Percentiles rank a stretch among this genome's conserved stretches.
phyloP scores from a whole-genome alignment of 2,888 invertebrate species.

The Sarcophaga variegata region DNA sequence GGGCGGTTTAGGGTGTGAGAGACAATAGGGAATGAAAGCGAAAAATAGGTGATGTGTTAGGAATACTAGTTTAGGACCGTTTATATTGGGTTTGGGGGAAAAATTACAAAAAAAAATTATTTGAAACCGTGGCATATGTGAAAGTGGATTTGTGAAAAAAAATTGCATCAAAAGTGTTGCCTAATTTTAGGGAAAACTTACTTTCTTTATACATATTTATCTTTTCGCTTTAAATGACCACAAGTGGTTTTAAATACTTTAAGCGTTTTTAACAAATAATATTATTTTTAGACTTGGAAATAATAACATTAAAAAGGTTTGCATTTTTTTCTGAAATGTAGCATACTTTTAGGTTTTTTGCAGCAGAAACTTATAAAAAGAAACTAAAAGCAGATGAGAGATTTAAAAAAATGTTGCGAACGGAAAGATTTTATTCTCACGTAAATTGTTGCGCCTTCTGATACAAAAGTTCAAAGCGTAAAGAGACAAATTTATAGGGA shows the following conservation, averaged over 20 bases:
- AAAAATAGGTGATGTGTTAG: not conserved
- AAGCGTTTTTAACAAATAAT: not conserved
- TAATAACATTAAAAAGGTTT: not conserved
- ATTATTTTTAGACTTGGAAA: not conserved
- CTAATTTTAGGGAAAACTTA: not conserved
- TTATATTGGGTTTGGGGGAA: too few relatives aligned
- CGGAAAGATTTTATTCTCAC: too few relatives aligned
- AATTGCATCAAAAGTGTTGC: not conserved
- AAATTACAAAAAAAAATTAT: not conserved
- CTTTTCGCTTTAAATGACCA: not conserved
- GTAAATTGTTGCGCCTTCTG: too few relatives aligned
- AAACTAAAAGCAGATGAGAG: too few relatives aligned
- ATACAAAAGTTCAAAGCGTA: too few relatives aligned
- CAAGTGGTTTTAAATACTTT: not conserved
- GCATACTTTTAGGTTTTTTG: too few relatives aligned
- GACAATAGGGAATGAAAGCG: not conserved
- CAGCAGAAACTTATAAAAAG: too few relatives aligned
- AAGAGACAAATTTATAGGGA: too few relatives aligned
- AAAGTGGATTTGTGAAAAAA: not conserved
- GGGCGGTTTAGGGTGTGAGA: conserved; percentile 43
- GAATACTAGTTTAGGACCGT: too few relatives aligned
- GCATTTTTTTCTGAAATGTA: too few relatives aligned
- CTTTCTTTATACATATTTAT: too few relatives aligned
- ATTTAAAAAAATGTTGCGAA: too few relatives aligned
- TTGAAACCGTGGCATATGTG: not conserved